Evolutionary conservation across 2,113 vertebrate species (phyloP).

Genomic region (Phrynocephalus versicolor): DNA sequence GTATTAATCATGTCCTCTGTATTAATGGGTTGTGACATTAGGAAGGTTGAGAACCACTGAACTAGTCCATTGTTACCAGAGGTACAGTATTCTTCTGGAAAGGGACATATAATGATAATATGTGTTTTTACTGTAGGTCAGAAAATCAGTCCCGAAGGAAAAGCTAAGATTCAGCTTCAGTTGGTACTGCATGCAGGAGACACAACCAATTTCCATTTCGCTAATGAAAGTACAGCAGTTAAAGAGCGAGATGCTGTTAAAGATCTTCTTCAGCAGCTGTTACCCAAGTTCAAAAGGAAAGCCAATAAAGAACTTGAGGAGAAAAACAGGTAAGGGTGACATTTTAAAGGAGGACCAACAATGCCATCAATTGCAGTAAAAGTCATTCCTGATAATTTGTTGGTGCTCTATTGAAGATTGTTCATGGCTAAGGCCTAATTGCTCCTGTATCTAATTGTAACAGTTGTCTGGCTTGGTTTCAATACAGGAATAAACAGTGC

Average conservation of each 20-base stretch:
- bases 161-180: constrained; percentile 98
- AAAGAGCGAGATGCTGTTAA: constrained; percentile 95
- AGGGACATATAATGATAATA: constrained; percentile 41
- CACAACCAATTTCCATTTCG: constrained; percentile 96
- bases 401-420: constrained; percentile 10
- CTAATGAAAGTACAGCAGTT: constrained; percentile 91
- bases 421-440: background rate
- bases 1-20: no score
- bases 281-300: constrained; percentile 98
- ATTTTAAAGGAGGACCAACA: background rate
- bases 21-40: no score
- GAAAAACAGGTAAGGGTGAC: constrained; percentile 89
- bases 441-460: background rate
- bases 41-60: no score
- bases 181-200: constrained; percentile 94
- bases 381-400: background rate
- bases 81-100: constrained; percentile 36
- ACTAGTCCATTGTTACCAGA: no score
- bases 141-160: constrained; percentile 99
- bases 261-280: constrained; percentile 95
- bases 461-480: background rate
- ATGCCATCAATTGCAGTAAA: background rate
- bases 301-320: constrained; percentile 98
- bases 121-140: constrained; percentile 82
- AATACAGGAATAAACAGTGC: no score